These are phyloP conservation scores for Fregetta grallaria DNA, from an alignment of 2,113 vertebrate species.

Conservation along the genomic window DNA sequence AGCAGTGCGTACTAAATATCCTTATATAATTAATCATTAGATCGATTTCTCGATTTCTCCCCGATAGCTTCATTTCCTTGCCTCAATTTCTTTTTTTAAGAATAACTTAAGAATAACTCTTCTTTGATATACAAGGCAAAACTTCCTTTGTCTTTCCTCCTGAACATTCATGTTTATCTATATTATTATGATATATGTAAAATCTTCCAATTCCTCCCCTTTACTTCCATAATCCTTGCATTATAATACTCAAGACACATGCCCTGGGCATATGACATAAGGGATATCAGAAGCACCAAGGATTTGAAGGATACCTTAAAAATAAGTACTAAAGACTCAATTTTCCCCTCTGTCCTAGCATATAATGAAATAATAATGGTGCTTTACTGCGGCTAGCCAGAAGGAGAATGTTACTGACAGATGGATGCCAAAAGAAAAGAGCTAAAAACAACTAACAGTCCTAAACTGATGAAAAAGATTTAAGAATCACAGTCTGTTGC, in stretches of 20 bases:
- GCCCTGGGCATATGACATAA: neutral
- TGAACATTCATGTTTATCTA: neutral
- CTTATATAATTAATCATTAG: neutral
- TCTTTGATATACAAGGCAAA: neutral
- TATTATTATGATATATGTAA: neutral
- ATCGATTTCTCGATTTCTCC: neutral
- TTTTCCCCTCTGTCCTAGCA: neutral
- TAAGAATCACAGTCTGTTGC: conserved; percentile 20
- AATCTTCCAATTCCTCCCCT: neutral
- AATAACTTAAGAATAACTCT: neutral
- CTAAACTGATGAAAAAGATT: conserved; percentile 22
- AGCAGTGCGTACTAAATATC: neutral
- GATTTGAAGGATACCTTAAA: neutral
- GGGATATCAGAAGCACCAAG: neutral
- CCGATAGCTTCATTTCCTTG: neutral
- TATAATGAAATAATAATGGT: neutral
- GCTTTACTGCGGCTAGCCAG: neutral
- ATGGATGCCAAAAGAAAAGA: conserved; percentile 30
- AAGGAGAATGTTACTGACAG: conserved; percentile 17
- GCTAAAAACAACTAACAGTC: conserved; percentile 20
- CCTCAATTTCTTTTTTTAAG: neutral
- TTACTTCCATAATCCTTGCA: neutral
- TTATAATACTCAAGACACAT: neutral
- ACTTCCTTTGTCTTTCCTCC: neutral
- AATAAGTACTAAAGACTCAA: neutral